Conservation (phyloP, 2,797 vertebrate genomes). For the Rousettus madagascariensis region DNA sequence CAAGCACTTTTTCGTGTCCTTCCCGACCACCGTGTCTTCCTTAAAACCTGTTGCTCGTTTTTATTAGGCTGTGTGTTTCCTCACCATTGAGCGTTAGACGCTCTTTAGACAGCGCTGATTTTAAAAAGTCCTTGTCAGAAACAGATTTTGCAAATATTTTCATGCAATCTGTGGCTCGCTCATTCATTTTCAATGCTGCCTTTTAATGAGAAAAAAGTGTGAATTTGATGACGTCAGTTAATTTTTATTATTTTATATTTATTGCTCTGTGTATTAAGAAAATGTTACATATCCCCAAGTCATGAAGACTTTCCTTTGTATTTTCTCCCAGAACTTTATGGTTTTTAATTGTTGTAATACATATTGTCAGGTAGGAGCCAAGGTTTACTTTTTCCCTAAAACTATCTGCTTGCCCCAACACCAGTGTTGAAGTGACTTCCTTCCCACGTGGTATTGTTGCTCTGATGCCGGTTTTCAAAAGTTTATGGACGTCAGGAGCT, state of each 20-base stretch:
- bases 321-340: background rate
- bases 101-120: background rate
- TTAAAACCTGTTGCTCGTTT: background rate
- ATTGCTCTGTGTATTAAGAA: background rate
- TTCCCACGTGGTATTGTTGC: background rate
- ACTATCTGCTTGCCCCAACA: background rate
- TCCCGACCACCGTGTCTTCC: background rate
- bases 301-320: background rate
- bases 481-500: fast-evolving
- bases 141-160: background rate
- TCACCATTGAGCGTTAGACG: background rate
- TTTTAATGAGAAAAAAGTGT: background rate
- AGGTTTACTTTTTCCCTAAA: background rate
- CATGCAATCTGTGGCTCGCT: background rate
- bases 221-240: too few species aligned
- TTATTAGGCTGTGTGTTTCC: background rate
- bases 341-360: background rate
- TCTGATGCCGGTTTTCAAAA: background rate
- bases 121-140: background rate
- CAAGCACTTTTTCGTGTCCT: fast-evolving
- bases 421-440: background rate
- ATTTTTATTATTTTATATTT: background rate
- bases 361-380: too few species aligned
- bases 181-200: background rate
- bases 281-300: too few species aligned